Base-by-base conservation (phyloP, 2,797 vertebrate species). In the Myotis planiceps region DNA sequence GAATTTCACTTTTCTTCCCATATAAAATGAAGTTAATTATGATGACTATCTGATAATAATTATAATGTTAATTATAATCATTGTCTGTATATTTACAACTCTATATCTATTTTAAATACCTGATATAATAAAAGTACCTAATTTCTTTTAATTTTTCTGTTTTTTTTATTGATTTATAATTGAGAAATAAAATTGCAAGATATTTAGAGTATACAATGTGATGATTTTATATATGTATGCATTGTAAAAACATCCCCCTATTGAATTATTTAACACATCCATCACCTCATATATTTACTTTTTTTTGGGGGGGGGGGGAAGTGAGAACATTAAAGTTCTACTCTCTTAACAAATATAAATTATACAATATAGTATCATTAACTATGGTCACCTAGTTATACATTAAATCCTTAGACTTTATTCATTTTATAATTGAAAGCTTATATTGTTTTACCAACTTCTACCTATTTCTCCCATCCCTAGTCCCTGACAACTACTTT, bases 1-100 rank as follows among this genome's bases (percentile, higher is more conserved):
- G 39, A 95, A 82, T 82, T 90, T 80, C 23, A 53, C 18, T 66
- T 93, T 96, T 88, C 16, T 45, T 89, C 47, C 71, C 65, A 66
- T 58, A 6, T 79, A 55, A 91, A 83, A 68, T 51, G 32, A 6
- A 21, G 13, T 32, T 87, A 78, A 45, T 55, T 76, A 9, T 94
- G 74, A 68, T 81, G 68, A 87, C 18, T 69, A 14, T 14, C 58
- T 60, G 27, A 60, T 60, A 60, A 58, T 27, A 10, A 58, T 58
- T 58, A 27, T 58, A 27, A 58, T 58, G 55, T 5, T 27, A 58
- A 60, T 60, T 60, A 81, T 45, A 90, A 72, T 78, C 1, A 5
- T 85, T 84, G 55, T 89, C 8, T 87, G 18, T 51, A 72, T 45
- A 82, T 82, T 88, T 90, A 18, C 3, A 81, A 5, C 13, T 74